Evolutionary conservation across 2,797 vertebrate genomes (phyloP), one percentile per base, ranked within the genome.

Genomic region (Buceros bicornis): DNA sequence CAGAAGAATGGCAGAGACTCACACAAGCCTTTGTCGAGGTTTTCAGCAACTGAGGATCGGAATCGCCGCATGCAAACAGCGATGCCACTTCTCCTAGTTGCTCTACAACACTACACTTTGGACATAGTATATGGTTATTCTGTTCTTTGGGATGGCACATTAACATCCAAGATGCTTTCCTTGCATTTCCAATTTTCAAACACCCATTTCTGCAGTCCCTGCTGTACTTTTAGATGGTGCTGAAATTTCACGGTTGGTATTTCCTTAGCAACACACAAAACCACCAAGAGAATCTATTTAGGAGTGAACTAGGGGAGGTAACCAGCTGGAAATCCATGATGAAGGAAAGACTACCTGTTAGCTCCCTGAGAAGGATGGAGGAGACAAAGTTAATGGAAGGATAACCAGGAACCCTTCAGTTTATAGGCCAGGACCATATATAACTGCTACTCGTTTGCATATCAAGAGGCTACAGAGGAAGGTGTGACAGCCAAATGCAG

Each of bases 341-440:
- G 93, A 88, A 92, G 58, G 86, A 80, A 90, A 85, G 57, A 90
- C 72, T 89, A 65, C 83, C 89, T 76, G 81, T 47, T 87, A 89
- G 81, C 61, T 81, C 78, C 90, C 76, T 5, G 7, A 73, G 86
- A 91, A 91, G 89, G 45, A 50, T 0, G 0, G 42, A 51, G 43
- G 31, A 92, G 93, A 94, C 71, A 80, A 97, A 97, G 95, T 93
- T 95, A 95, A 97, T 95, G 81, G 88, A 84, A 96, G 64, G 78
- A 93, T 95, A 94, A 97, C 87, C 95, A 94, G 90, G 56, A 92
- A 92, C 86, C 95, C 90, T 87, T 76, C 67, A 74, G 94, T 87
- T 97, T 74, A 92, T 87, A 95, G 4, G 83, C 88, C 91, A 95
- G 88, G 65, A 94, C 83, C 88, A 81, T 43, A 90, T 82, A 90